Evolutionary conservation across 2,888 invertebrate species (phyloP).

Genomic region (Hylaea fasciaria): DNA sequence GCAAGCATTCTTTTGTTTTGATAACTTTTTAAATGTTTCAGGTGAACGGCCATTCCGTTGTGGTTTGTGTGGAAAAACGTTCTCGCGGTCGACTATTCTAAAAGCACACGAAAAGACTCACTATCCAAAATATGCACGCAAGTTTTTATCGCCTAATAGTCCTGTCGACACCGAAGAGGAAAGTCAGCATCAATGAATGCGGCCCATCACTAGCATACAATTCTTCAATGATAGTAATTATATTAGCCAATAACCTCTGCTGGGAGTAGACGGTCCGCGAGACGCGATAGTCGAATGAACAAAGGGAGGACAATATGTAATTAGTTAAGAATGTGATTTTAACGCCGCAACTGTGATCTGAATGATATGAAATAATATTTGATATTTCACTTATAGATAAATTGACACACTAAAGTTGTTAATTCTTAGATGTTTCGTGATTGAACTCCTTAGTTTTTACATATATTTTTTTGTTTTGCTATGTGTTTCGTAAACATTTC

Average conservation of each 20-base stretch:
- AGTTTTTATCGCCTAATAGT: constrained; percentile 92
- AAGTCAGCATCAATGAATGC: constrained; percentile 88
- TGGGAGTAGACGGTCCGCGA: constrained; percentile 70
- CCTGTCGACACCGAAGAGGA: constrained; percentile 94
- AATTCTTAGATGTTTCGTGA: constrained; percentile 61
- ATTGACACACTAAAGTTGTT: constrained; percentile 77
- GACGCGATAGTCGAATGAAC: constrained; percentile 73
- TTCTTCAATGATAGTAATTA: constrained; percentile 51
- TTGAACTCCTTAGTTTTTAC: constrained; percentile 50
- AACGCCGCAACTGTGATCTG: constrained; percentile 86
- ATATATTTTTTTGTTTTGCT: constrained; percentile 59
- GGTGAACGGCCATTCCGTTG: constrained; percentile 95
- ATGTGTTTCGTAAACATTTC: constrained; percentile 56
- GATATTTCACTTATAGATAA: constrained; percentile 85
- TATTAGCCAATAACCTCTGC: constrained; percentile 56
- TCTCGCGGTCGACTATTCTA: constrained; percentile 94
- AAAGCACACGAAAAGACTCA: constrained; percentile 97
- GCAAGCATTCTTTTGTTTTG: not conserved
- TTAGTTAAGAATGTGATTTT: constrained; percentile 85
- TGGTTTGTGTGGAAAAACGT: constrained; percentile 95
- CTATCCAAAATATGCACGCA: constrained; percentile 95
- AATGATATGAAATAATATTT: constrained; percentile 85
- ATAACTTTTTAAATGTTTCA: constrained; percentile 55
- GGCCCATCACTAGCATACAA: constrained; percentile 57
- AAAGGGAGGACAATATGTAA: constrained; percentile 82